Evolutionary conservation across 2,888 invertebrate species (phyloP).

Genomic region (Agrochola lota): DNA sequence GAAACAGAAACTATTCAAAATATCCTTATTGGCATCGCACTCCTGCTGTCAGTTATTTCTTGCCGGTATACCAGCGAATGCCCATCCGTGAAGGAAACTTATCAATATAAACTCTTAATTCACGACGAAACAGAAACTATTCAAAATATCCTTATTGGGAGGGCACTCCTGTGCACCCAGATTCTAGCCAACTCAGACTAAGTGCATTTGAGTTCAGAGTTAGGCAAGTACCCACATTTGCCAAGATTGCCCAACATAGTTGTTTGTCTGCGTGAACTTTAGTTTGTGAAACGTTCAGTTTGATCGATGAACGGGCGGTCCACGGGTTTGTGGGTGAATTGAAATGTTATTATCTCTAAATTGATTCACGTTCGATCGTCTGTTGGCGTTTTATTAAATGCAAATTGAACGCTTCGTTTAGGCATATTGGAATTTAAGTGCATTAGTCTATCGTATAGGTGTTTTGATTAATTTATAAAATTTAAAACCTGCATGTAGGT

Average conservation of each 20-base stretch:
- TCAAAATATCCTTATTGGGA: conserved; percentile 7
- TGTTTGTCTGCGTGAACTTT: conserved; percentile 30
- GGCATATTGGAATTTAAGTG: background rate
- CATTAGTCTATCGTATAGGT: background rate
- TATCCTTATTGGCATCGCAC: conserved; percentile 12
- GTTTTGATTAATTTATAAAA: background rate
- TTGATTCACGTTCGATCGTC: conserved; percentile 28
- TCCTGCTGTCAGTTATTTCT: background rate
- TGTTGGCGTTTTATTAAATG: conserved; percentile 29
- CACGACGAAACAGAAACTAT: conserved; percentile 12
- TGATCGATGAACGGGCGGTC: conserved; percentile 10
- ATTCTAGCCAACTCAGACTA: conserved; percentile 19
- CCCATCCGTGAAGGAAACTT: background rate
- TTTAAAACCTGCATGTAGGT: background rate
- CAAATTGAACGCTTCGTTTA: conserved; percentile 7
- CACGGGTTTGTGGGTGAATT: conserved; percentile 1
- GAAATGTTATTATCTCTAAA: conserved; percentile 23
- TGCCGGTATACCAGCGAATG: background rate
- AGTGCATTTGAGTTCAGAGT: conserved; percentile 51
- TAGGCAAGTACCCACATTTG: conserved; percentile 36
- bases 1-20: conserved; percentile 18
- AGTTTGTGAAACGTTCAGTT: conserved; percentile 6
- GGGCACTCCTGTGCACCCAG: conserved; percentile 24
- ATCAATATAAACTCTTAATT: background rate
- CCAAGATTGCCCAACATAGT: conserved; percentile 40